Conservation (phyloP, 2,797 vertebrate genomes). For the Dicrostonyx torquatus region DNA sequence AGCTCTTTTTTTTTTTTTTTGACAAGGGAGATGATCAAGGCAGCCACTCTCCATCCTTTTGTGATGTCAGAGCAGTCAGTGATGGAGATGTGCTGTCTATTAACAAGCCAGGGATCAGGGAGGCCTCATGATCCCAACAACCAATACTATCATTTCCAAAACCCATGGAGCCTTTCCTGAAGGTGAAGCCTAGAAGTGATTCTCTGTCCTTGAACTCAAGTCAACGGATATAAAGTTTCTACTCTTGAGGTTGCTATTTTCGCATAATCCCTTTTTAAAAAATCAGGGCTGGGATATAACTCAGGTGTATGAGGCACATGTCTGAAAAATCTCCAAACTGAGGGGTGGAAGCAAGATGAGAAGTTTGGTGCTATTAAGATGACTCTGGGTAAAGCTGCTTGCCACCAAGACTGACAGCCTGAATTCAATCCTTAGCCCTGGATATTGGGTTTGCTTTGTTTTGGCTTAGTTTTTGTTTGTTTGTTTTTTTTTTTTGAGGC, state of each 20-base stretch:
- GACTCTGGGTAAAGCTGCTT: neutral
- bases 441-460: neutral
- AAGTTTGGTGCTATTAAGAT: neutral
- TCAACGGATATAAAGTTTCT: too few relatives aligned
- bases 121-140: neutral
- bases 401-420: fast-evolving
- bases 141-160: neutral
- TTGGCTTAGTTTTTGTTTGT: too few relatives aligned
- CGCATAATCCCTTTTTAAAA: neutral
- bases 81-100: neutral
- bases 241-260: neutral
- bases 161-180: neutral
- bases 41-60: neutral
- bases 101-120: neutral
- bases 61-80: neutral
- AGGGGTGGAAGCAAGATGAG: neutral
- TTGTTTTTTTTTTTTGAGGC: too few relatives aligned
- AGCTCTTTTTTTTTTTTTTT: neutral
- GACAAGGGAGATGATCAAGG: conserved; percentile 60
- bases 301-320: neutral
- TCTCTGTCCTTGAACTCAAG: neutral
- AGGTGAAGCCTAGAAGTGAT: neutral
- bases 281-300: neutral
- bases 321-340: neutral
- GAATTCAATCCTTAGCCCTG: neutral